Evolutionary conservation across 35 echinoderm and acorn worm species (phyloP), one percentile per base, ranked within the genome.

Genomic region (Lytechinus pictus): DNA sequence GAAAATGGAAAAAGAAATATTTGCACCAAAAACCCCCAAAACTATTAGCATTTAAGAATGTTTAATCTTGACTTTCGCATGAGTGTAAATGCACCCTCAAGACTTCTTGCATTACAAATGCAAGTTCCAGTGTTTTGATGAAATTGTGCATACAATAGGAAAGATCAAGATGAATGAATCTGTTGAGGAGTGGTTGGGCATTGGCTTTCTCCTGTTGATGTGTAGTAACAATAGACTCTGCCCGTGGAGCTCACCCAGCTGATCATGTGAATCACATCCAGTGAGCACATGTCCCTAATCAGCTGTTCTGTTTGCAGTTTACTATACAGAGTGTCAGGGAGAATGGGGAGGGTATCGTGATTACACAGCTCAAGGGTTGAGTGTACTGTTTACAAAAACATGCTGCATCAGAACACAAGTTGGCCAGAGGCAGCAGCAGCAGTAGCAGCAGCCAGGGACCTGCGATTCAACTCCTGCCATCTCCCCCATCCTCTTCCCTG

Each of bases 311-410:
- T 79, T 24, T 16, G 19, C 7, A 58, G 13, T 0, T 79, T 24
- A 24, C 19, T 19, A 4, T 79, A 79, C 4, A 24, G 66, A 79
- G 61, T 24, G 66, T 3, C 2, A n/a, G 16, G 21, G 66, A 24
- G 66, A 79, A 58, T 9, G 66, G 66, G 66, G 66, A 19, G 66
- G 66, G 66, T 79, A 79, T 79, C 16, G 19, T 79, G 66, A 71
- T 71, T 24, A 71, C 66, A 79, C 19, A 79, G 66, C 5, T 16
- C 19, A 79, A 79, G 19, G 66, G 66, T 79, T n/a, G 66, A 79
- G 66, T 79, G 66, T 79, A 79, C 66, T 79, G 66, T 79, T 79
- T 79, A 79, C 66, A 14, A 79, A 19, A 79, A 79, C 66, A 79
- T 79, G 66, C 66, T 14, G 66, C 66, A 79, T 79, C 19, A 14